Percentiles rank a stretch among this genome's conserved stretches.
phyloP scores from a whole-genome alignment of 2,797 vertebrate species.

The Characodon lateralis region DNA sequence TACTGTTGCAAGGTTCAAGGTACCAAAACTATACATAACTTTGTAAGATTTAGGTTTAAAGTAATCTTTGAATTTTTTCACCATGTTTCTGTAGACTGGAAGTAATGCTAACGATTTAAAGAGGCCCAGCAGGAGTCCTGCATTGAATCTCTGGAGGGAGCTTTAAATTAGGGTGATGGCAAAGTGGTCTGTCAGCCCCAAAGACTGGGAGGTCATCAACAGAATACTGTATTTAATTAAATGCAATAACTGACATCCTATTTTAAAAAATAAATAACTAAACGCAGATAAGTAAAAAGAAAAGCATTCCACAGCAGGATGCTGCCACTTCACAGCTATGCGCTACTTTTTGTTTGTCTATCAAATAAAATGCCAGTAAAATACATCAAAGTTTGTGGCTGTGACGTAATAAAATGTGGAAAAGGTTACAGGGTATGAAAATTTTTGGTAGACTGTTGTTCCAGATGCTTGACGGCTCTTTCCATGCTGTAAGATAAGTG shows the following conservation, averaged over 20 bases:
- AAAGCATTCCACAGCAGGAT: not conserved
- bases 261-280: not conserved
- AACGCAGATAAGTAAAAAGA: not conserved
- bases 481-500: slow-evolving; percentile 20
- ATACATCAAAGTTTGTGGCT: not conserved
- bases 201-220: not conserved
- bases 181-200: not conserved
- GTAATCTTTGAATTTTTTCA: not conserved
- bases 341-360: not conserved
- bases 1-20: not conserved
- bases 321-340: not conserved
- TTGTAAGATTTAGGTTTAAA: not conserved
- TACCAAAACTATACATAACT: not conserved
- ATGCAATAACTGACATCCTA: not conserved
- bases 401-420: not conserved
- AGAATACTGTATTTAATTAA: not conserved
- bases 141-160: not conserved
- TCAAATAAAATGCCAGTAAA: not conserved
- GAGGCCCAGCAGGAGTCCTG: not conserved
- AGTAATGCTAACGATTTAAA: not conserved
- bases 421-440: not conserved
- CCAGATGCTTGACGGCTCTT: not conserved
- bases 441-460: slow-evolving; percentile 16
- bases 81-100: not conserved
- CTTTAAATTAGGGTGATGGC: not conserved